A percentile compares a stretch with the other conserved stretches of the same genome.
Conservation (phyloP, 2,113 vertebrate genomes). For the Proterorhinus semilunaris region DNA sequence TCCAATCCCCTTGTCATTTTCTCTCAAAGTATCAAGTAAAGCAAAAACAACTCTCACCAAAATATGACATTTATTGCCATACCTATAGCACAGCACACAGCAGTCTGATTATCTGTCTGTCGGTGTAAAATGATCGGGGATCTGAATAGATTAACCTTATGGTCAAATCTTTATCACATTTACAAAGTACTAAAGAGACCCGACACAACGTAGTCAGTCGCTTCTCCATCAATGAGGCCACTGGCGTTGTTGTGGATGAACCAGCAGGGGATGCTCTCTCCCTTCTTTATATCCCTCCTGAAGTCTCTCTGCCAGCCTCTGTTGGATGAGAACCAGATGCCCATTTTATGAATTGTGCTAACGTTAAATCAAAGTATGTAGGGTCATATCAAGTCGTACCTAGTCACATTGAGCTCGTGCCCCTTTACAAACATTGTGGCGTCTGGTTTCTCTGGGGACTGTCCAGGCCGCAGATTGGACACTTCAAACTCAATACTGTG, state of each 20-base stretch:
- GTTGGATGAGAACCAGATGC: conserved; percentile 22
- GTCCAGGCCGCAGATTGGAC: conserved; percentile 79
- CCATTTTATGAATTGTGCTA: conserved; percentile 11
- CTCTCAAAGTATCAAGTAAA: no score
- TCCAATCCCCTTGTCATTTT: no score
- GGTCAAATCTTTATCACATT: not conserved
- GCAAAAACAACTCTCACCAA: not conserved
- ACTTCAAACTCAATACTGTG: conserved; percentile 84
- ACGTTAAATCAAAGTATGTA: not conserved
- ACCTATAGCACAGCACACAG: not conserved
- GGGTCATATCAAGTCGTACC: conserved; percentile 69
- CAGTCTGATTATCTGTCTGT: not conserved
- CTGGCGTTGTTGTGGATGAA: conserved; percentile 84
- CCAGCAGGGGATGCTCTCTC: conserved; percentile 84
- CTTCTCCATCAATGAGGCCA: conserved; percentile 85
- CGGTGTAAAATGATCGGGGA: not conserved
- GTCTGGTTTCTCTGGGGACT: conserved; percentile 85
- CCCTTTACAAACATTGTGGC: conserved; percentile 92
- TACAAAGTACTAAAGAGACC: conserved; percentile 59
- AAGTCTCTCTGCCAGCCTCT: conserved; percentile 95
- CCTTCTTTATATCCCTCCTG: conserved; percentile 64
- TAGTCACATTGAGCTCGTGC: conserved; percentile 85
- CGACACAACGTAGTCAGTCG: conserved; percentile 83
- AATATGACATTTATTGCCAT: not conserved
- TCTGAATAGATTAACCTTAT: not conserved